Percentiles rank a stretch among this genome's conserved stretches.
Evolutionary conservation across 2,113 vertebrate species (phyloP).

Genomic region (Sinocyclocheilus anshuiensis): DNA sequence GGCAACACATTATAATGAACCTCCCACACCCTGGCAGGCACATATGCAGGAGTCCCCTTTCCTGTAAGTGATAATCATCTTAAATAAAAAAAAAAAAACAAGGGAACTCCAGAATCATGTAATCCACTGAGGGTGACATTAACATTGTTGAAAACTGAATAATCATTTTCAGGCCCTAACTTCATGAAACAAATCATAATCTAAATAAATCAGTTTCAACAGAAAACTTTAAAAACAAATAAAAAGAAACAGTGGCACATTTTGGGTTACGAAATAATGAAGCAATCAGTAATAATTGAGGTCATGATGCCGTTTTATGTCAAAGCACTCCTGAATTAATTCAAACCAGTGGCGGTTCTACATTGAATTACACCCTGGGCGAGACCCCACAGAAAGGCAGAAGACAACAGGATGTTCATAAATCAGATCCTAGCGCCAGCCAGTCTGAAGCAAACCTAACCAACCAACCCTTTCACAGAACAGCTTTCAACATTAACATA

Average conservation of each 20-base stretch:
- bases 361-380: too few relatives aligned
- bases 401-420: too few relatives aligned
- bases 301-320: not conserved
- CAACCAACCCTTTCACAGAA: too few relatives aligned
- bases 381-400: too few relatives aligned
- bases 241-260: not conserved
- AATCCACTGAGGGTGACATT: not conserved
- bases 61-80: not conserved
- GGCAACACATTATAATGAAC: not conserved
- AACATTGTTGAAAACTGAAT: not conserved
- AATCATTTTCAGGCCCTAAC: not conserved
- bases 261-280: not conserved
- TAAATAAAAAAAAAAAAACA: not conserved
- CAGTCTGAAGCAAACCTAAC: too few relatives aligned
- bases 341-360: too few relatives aligned
- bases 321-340: not conserved
- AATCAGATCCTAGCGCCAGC: too few relatives aligned
- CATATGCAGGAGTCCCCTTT: not conserved
- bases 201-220: not conserved
- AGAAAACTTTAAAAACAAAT: not conserved
- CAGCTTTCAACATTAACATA: too few relatives aligned
- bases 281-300: not conserved
- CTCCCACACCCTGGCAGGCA: not conserved
- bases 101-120: not conserved
- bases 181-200: not conserved